These are phyloP conservation scores for Elymnias hypermnestra DNA, from an alignment of 1,140 invertebrate genomes.

Conservation along the genomic window DNA sequence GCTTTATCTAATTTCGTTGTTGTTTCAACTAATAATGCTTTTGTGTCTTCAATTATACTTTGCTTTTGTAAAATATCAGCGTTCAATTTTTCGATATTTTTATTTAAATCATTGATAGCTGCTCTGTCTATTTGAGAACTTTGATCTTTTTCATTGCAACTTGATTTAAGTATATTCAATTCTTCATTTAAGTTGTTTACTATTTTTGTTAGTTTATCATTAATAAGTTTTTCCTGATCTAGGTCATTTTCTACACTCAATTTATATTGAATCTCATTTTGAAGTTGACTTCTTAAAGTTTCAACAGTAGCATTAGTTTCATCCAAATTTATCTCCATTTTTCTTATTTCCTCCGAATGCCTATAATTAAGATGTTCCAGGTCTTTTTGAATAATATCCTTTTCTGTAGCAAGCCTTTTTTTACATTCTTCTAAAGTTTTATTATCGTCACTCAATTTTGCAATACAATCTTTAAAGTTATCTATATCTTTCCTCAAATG, in stretches of 20 bases:
- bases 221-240: constrained; percentile 5
- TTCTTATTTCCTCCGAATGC: constrained; percentile 33
- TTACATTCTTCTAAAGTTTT: constrained; percentile 32
- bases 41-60: not conserved
- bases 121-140: constrained; percentile 12
- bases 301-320: constrained; percentile 38
- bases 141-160: constrained; percentile 9
- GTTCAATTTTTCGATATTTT: constrained; percentile 10
- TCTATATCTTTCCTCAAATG: constrained; percentile 34
- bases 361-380: constrained; percentile 30
- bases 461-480: constrained; percentile 23
- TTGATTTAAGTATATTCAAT: constrained; percentile 6
- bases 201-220: constrained; percentile 5
- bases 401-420: constrained; percentile 29
- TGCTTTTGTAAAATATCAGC: constrained; percentile 11
- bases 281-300: constrained; percentile 40
- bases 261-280: constrained; percentile 47
- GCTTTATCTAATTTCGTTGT: constrained; percentile 18
- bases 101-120: constrained; percentile 9
- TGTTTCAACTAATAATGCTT: constrained; percentile 9
- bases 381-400: constrained; percentile 37
- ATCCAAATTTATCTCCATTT: constrained; percentile 32
- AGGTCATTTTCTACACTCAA: constrained; percentile 29
- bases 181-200: constrained; percentile 13
- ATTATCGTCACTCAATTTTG: constrained; percentile 31